A percentile compares a stretch with the other conserved stretches of the same genome.
These are phyloP conservation scores for Huso huso DNA, from an alignment of 2,797 vertebrate genomes.

Conservation along the genomic window DNA sequence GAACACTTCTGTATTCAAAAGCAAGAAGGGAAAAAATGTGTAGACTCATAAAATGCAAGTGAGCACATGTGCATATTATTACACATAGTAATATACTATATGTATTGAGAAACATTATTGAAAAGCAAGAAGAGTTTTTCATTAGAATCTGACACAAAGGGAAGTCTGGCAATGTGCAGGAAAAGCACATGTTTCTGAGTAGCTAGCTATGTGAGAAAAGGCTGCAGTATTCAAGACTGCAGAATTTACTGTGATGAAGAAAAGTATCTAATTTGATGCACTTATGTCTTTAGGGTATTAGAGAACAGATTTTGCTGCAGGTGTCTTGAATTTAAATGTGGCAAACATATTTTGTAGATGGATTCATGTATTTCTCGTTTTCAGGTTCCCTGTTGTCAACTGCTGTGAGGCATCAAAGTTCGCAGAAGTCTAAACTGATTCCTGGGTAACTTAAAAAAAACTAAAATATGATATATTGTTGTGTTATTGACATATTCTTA, in stretches of 20 bases:
- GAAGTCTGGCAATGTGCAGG: too few relatives aligned
- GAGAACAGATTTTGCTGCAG: neutral
- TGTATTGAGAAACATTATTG: too few relatives aligned
- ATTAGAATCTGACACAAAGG: too few relatives aligned
- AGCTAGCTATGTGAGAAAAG: too few relatives aligned
- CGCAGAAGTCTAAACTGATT: constrained; percentile 18
- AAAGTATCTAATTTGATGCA: neutral
- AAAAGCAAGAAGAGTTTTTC: too few relatives aligned
- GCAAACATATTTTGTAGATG: neutral
- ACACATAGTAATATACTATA: too few relatives aligned
- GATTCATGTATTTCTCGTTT: neutral
- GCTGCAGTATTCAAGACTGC: neutral
- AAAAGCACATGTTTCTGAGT: too few relatives aligned
- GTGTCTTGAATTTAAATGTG: neutral
- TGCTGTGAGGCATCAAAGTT: constrained; percentile 16
- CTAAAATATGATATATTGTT: neutral
- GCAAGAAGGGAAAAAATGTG: too few relatives aligned
- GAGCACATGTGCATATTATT: too few relatives aligned
- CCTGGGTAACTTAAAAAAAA: constrained; percentile 16
- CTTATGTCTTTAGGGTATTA: neutral
- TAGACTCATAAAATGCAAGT: too few relatives aligned
- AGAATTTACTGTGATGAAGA: neutral
- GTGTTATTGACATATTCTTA: neutral
- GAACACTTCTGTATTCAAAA: too few relatives aligned
- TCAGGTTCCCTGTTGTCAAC: constrained; percentile 15